Evolutionary conservation across 2,888 invertebrate genomes (phyloP), one percentile per base, ranked within the genome.

Genomic region (Nineta flava): DNA sequence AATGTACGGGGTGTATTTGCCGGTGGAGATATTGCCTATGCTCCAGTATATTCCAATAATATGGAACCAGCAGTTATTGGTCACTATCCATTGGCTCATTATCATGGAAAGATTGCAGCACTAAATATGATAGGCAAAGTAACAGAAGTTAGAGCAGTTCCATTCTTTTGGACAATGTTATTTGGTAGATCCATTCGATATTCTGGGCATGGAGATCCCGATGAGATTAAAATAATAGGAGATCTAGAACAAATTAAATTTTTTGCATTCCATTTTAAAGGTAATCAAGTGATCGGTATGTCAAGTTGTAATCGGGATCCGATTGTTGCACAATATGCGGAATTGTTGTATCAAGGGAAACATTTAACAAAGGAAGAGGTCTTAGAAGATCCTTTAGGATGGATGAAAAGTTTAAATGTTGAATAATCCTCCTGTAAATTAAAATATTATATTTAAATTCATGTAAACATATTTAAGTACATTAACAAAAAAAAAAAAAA

Each of bases 151-250:
- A 71, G 75, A 56, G 76, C 86, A 0, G 86, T 94, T 1, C 94
- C 94, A 1, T 94, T 82, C 68, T 97, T 96, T 71, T 97, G 95
- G 87, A 91, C 93, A 0, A 77, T 81, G 66, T 65, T 94, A 51
- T 92, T 90, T 57, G 91, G 90, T 2, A 87, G 86, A 62, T 81
- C 83, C 40, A 76, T 92, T 48, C 75, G 90, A 43, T 92, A 88
- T 64, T 77, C 91, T 16, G 94, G 94, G 5, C 79, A 85, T 62
- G 91, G 90, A 0, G 73, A 71, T 53, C 75, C 79, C 42, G 76
- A 77, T 54, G 83, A 81, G 58, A 73, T 84, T 12, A 70, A 81
- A 49, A 78, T 92, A 53, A 79, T 83, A 53, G 95, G 96, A 13
- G 80, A 85, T 59, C 66, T 92, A 4, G 77, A 78, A 2, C 76